Conservation (phyloP, 2,113 vertebrate species). For the Vidua chalybeata region DNA sequence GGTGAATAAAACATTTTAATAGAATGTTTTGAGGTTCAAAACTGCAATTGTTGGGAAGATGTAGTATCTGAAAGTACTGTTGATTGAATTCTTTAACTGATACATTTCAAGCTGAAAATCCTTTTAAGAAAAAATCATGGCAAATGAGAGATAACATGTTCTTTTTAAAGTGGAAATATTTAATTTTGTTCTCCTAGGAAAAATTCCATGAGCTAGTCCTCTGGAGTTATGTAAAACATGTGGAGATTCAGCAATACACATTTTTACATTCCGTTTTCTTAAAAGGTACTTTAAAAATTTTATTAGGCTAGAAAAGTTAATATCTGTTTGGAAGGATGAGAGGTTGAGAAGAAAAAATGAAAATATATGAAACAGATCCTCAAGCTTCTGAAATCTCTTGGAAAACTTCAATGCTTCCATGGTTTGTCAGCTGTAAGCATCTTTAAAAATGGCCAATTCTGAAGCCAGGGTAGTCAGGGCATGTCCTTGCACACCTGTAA, state of each 20-base stretch:
- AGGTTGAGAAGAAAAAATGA: background rate
- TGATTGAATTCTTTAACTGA: background rate
- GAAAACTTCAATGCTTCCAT: background rate
- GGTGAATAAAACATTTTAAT: background rate
- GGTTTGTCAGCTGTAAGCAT: background rate
- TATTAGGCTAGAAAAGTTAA: constrained; percentile 54
- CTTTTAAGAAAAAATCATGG: background rate
- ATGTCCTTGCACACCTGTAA: background rate
- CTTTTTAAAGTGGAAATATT: background rate
- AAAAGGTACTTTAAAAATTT: background rate
- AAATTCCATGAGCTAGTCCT: background rate
- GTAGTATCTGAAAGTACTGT: background rate
- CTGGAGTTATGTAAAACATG: background rate
- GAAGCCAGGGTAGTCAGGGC: background rate
- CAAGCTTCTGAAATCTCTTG: background rate
- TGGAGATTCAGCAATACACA: background rate
- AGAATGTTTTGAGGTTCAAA: background rate
- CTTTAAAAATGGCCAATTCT: background rate
- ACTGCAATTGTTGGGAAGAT: background rate
- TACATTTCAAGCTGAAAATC: background rate
- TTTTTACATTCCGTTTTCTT: background rate
- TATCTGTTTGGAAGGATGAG: constrained; percentile 52
- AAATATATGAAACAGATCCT: background rate
- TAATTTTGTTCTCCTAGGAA: background rate
- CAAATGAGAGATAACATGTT: background rate